Evolutionary conservation across 2,888 invertebrate species (phyloP), one percentile per base, ranked within the genome.

Genomic region (Camponotus fellah): DNA sequence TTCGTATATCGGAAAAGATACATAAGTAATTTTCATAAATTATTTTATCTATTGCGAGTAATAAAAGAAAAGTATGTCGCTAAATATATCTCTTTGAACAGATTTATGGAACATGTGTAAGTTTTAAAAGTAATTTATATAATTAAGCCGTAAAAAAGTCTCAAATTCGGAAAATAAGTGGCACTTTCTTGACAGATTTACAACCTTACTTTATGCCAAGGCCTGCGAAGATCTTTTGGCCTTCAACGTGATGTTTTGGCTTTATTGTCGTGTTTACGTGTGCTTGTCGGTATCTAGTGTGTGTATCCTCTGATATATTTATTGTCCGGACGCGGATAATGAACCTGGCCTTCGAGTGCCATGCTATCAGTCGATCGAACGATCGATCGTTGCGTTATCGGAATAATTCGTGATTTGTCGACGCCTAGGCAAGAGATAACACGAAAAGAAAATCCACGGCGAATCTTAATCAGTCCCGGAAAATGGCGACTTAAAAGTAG

Each of bases 1-100:
- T 56, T 56, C 32, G 40, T 40, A 56, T 56, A 77, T 66, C 66
- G 68, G 40, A 43, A 77, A 53, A 77, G 68, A 56, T 77, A 53
- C 66, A 53, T 40, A 77, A 53, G 32, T 68, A 40, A 53, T 26
- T 53, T 53, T 5, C 53, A 26, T 77, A 26, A 77, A 56, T 40
- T 77, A 68, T 77, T 77, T 77, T 8, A 32, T 53, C 12, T n/a
- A 53, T 37, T 37, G 40, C n/a, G 37, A 14, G 12, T 62, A 77
- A 68, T 66, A 68, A 56, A 53, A 17, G 26, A 26, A 26, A 53
- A 53, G n/a, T 17, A 17, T 2, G n/a, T 4, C 8, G 8, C 1
- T 17, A 53, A n/a, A 49, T n/a, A n/a, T 5, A 49, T 49, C 5
- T 26, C 43, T 68, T n/a, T 40, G n/a, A 37, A n/a, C 14, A 40